A percentile compares a stretch with the other conserved stretches of the same genome.
Evolutionary conservation across 2,113 vertebrate species (phyloP).

Genomic region (Pica pica): DNA sequence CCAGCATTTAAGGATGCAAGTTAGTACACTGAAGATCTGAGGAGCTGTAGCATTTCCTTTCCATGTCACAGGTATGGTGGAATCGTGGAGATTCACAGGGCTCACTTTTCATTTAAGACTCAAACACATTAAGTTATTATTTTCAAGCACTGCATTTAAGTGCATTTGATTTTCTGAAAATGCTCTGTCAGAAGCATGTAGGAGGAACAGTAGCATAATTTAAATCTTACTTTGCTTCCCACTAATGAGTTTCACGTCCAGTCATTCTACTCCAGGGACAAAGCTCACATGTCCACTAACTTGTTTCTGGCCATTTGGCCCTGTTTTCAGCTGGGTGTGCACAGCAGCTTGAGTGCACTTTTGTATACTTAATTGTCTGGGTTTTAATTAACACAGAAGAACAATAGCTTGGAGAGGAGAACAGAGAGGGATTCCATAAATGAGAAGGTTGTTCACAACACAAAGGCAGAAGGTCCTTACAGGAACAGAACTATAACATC

Average conservation of each 20-base stretch:
- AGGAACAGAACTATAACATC: neutral
- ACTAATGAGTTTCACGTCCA: neutral
- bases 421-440: neutral
- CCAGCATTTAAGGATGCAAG: neutral
- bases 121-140: constrained; percentile 2
- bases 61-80: neutral
- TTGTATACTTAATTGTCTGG: neutral
- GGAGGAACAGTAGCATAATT: constrained; percentile 38
- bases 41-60: neutral
- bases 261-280: neutral
- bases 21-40: neutral
- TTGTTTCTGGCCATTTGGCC: neutral
- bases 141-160: constrained; percentile 18
- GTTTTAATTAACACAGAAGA: constrained; percentile 38
- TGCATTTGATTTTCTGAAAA: constrained; percentile 43
- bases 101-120: constrained; percentile 7
- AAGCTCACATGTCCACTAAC: neutral
- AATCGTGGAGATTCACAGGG: neutral
- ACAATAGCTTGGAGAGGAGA: neutral
- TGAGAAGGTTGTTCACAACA: neutral
- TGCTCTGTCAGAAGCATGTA: constrained; percentile 1
- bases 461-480: neutral
- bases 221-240: constrained; percentile 49
- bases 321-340: neutral
- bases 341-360: neutral